A percentile compares a stretch with the other conserved stretches of the same genome.
These are phyloP conservation scores for Grallaria varia DNA, from an alignment of 2,113 vertebrate species.

Conservation along the genomic window DNA sequence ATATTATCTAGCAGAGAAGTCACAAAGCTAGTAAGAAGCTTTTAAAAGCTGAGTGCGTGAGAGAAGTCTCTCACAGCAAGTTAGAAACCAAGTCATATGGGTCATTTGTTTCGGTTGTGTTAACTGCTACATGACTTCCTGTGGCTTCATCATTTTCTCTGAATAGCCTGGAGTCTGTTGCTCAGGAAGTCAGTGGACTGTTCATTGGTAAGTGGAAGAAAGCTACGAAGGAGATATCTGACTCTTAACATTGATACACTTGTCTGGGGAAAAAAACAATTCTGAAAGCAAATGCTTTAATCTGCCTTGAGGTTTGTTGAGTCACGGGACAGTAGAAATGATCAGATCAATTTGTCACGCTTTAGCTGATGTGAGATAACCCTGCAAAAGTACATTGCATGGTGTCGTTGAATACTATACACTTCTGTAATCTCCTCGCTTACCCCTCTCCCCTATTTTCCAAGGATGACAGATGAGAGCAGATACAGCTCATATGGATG, in stretches of 20 bases:
- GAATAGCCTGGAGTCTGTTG: background rate
- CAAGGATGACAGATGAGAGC: background rate
- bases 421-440: background rate
- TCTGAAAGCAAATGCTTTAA: background rate
- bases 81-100: background rate
- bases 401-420: background rate
- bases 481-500: background rate
- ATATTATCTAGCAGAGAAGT: background rate
- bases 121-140: background rate
- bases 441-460: background rate
- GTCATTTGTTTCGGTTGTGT: background rate
- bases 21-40: background rate
- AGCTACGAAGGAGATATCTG: background rate
- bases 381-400: background rate
- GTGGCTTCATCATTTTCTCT: background rate
- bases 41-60: background rate
- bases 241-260: background rate
- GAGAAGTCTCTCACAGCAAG: background rate
- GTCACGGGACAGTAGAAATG: background rate
- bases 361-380: background rate
- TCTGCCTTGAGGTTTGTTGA: conserved; percentile 3
- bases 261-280: background rate
- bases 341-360: background rate
- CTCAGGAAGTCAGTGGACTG: background rate
- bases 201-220: background rate